phyloP scores from a whole-genome alignment of 1,140 invertebrate genomes.

The Fragariocoptes setiger region DNA sequence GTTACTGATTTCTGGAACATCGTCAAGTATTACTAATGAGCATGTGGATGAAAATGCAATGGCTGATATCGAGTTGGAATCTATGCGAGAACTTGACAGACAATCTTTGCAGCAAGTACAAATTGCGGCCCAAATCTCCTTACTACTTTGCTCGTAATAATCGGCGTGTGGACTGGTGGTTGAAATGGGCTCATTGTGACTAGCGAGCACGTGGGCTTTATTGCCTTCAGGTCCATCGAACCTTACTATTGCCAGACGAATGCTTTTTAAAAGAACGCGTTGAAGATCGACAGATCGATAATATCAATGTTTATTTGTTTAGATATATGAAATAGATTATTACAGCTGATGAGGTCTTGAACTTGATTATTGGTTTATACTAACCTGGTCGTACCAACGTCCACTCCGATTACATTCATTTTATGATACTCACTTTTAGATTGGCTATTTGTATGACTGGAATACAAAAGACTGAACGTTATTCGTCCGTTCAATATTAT shows the following conservation, averaged over 20 bases:
- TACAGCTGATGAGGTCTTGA: no score
- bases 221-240: background rate
- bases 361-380: no score
- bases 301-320: no score
- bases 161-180: constrained; percentile 27
- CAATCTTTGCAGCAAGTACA: constrained; percentile 30
- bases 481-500: background rate
- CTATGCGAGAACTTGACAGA: constrained; percentile 1
- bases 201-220: background rate
- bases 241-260: constrained; percentile 4
- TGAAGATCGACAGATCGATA: no score
- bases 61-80: constrained; percentile 9
- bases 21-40: constrained; percentile 49
- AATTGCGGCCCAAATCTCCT: constrained; percentile 52
- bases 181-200: background rate
- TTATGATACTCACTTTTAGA: background rate
- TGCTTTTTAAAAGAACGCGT: no score
- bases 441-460: background rate
- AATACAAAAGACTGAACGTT: background rate
- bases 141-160: constrained; percentile 69
- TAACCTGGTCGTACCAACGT: background rate
- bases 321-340: no score
- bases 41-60: constrained; percentile 89
- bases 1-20: constrained; percentile 15
- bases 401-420: background rate